phyloP scores from a whole-genome alignment of 2,888 invertebrate genomes.

The Heliconius ismenius region DNA sequence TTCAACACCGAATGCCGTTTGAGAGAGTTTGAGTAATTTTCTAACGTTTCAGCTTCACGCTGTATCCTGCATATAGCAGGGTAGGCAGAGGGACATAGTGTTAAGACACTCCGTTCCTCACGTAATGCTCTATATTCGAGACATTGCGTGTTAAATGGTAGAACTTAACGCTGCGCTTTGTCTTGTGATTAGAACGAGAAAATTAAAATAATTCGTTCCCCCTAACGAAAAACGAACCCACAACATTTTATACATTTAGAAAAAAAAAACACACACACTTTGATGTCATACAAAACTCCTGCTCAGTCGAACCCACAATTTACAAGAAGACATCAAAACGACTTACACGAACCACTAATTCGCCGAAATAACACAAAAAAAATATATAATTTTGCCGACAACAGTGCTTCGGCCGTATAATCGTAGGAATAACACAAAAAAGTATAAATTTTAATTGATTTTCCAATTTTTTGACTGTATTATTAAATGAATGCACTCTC shows the following conservation, averaged over 20 bases:
- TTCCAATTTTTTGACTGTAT: not conserved
- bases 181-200: not conserved
- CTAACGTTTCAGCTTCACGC: not conserved
- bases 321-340: not conserved
- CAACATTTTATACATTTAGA: not conserved
- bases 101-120: not conserved
- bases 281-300: constrained; percentile 16
- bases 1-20: constrained; percentile 3
- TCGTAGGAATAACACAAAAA: constrained; percentile 2
- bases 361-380: not conserved
- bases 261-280: constrained; percentile 2
- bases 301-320: constrained; percentile 7
- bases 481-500: constrained; percentile 12
- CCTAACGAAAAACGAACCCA: not conserved
- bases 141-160: not conserved
- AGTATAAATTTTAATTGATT: not conserved
- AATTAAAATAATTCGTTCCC: not conserved
- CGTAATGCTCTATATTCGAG: not conserved
- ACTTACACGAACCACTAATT: not conserved
- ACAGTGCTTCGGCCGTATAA: not conserved
- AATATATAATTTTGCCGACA: not conserved
- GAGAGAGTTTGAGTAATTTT: not conserved
- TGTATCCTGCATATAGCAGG: not conserved
- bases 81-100: not conserved
- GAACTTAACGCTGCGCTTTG: too few species aligned